Evolutionary conservation across 2,113 vertebrate species (phyloP), one percentile per base, ranked within the genome.

Genomic region (Erinaceus europaeus): DNA sequence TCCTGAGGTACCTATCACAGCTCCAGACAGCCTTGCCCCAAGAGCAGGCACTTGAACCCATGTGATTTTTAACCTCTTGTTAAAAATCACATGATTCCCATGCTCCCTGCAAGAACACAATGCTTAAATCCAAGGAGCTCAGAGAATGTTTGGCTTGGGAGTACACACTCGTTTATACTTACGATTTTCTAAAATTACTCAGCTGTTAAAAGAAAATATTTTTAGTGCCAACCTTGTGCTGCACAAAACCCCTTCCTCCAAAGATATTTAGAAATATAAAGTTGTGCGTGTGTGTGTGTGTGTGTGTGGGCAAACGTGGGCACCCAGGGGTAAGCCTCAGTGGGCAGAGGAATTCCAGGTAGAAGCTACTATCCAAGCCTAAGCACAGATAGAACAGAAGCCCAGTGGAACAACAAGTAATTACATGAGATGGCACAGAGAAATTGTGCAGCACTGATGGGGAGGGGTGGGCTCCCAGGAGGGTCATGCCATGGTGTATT

Each of bases 211-310:
- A n/a, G n/a, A 48, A 23, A 36, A 23, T 73, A 69, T 80, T 18
- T n/a, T 65, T 77, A 65, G 6, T 81, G 68, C 13, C 42, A 71
- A 71, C 4, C 29, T 90, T 5, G 23, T 42, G 20, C 27, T 69
- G 36, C 15, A 61, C 25, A 73, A 79, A 80, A 86, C 36, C 69
- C 34, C 14, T 32, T 29, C 23, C 27, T 55, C 62, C 48, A 48
- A 48, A 84, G 42, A 8, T 67, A 82, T 85, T 67, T 23, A 67
- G n/a, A n/a, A n/a, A n/a, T n/a, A n/a, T n/a, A n/a, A n/a, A n/a
- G n/a, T n/a, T n/a, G n/a, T n/a, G n/a, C n/a, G n/a, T n/a, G n/a
- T n/a, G n/a, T n/a, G n/a, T n/a, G n/a, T n/a, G n/a, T n/a, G n/a
- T n/a, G n/a, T n/a, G n/a, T n/a, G n/a, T n/a, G n/a, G n/a, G n/a